These are phyloP conservation scores for Gastracanthus pulcherrimus DNA, from an alignment of 2,888 invertebrate species.

Conservation along the genomic window DNA sequence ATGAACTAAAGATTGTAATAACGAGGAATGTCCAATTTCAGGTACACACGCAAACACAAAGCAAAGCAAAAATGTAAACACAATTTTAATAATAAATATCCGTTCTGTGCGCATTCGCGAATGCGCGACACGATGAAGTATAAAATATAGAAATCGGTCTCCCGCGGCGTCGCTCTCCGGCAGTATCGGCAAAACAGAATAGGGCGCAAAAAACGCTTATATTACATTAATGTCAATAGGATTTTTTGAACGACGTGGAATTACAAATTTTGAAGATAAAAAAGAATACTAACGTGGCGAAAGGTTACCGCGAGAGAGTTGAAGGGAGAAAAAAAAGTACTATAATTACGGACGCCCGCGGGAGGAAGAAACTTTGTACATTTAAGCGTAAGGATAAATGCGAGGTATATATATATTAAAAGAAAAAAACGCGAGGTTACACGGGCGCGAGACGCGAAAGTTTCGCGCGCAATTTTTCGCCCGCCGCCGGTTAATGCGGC, in stretches of 20 bases:
- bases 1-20: background rate
- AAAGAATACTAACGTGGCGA: too few relatives aligned
- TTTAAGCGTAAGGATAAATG: conserved; percentile 36
- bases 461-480: conserved; percentile 38
- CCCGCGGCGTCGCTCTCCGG: conserved; percentile 5
- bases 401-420: conserved; percentile 14
- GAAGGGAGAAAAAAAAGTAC: background rate
- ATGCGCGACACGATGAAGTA: conserved; percentile 21
- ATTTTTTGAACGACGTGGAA: background rate
- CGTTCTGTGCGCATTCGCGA: conserved; percentile 52
- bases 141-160: conserved; percentile 21
- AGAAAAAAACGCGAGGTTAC: background rate
- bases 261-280: background rate
- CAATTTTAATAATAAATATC: background rate
- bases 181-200: background rate
- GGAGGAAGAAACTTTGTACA: conserved; percentile 39
- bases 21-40: conserved; percentile 8
- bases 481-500: conserved; percentile 42
- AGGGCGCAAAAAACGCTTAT: background rate
- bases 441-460: conserved; percentile 25
- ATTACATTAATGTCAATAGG: background rate
- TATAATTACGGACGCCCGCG: background rate
- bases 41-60: background rate
- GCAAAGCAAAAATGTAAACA: background rate
- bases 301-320: background rate